phyloP scores from a whole-genome alignment of 2,888 invertebrate genomes.

The Limnephilus lunatus region DNA sequence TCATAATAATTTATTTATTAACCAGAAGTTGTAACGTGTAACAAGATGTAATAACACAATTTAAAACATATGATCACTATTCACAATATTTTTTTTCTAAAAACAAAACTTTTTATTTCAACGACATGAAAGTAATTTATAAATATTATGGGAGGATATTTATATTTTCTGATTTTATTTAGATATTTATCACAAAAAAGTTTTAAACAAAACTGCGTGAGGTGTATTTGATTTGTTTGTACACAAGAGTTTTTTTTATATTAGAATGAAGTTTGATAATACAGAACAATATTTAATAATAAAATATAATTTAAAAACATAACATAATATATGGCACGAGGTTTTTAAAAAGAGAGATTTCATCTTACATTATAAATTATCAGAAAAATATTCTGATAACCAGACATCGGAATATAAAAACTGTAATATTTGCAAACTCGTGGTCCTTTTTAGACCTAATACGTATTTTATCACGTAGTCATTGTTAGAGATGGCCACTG shows the following conservation, averaged over 20 bases:
- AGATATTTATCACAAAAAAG: not conserved
- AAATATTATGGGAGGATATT: not conserved
- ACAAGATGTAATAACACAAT: constrained; percentile 41
- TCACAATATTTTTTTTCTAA: constrained; percentile 14
- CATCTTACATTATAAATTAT: not conserved
- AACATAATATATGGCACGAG: not conserved
- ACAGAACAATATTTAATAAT: not conserved
- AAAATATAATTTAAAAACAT: not conserved
- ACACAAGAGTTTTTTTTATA: not conserved
- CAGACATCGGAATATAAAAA: not conserved
- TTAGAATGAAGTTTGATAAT: not conserved
- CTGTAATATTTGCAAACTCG: not conserved
- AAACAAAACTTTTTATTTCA: not conserved
- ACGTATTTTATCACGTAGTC: not conserved
- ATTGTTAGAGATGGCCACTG: no score
- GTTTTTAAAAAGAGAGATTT: not conserved
- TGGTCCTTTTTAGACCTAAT: not conserved
- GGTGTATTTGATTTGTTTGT: not conserved
- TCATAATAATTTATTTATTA: constrained; percentile 15
- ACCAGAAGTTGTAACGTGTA: constrained; percentile 29
- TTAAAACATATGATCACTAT: not conserved
- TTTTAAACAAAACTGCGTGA: not conserved
- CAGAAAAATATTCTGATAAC: not conserved
- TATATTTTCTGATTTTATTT: not conserved
- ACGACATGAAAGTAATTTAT: not conserved